A percentile compares a stretch with the other conserved stretches of the same genome.
Evolutionary conservation across 2,888 invertebrate species (phyloP).

Genomic region (Conops quadrifasciatus): DNA sequence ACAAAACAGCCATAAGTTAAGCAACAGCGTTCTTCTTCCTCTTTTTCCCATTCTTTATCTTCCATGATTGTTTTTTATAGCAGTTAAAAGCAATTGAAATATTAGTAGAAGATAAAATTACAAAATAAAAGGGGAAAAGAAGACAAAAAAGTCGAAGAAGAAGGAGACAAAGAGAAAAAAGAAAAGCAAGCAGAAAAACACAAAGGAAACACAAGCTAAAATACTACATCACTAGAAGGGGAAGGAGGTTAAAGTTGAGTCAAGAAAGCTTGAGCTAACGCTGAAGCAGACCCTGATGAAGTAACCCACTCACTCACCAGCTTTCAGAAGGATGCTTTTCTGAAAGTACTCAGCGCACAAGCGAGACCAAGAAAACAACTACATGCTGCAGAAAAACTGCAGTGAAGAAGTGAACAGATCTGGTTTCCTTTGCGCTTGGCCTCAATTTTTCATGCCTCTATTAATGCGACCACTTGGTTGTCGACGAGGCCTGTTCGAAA

Average conservation of each 20-base stretch:
- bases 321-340: neutral
- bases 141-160: neutral
- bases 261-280: no score
- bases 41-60: no score
- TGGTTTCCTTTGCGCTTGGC: slow-evolving; percentile 13
- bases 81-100: neutral
- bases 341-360: no score
- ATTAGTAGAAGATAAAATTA: neutral
- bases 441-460: neutral
- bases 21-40: no score
- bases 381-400: neutral
- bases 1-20: neutral
- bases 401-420: neutral
- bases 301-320: neutral
- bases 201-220: neutral
- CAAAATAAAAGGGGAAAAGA: neutral
- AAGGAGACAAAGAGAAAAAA: neutral
- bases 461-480: no score
- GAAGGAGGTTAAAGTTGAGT: no score
- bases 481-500: no score
- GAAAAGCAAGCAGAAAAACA: neutral
- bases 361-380: no score
- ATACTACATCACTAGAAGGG: no score
- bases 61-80: neutral
- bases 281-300: neutral